Percentiles rank a stretch among this genome's conserved stretches.
These are phyloP conservation scores for Hyperopisus bebe DNA, from an alignment of 2,113 vertebrate genomes.

Conservation along the genomic window DNA sequence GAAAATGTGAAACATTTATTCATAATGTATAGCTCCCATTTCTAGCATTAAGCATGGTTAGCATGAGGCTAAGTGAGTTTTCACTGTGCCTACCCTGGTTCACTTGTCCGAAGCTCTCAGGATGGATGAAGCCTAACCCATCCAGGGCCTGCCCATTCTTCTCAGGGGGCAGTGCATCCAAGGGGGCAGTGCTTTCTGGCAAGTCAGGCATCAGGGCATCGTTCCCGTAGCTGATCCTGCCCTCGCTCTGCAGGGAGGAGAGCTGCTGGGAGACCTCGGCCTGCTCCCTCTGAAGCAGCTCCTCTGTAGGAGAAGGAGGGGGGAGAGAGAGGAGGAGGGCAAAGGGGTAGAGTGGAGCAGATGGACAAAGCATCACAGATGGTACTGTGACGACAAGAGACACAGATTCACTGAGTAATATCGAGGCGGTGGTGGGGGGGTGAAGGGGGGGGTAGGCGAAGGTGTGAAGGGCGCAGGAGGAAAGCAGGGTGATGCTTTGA, in stretches of 20 bases:
- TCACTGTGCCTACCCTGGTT: slow-evolving; percentile 73
- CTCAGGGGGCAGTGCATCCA: slow-evolving; percentile 76
- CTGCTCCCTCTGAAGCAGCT: slow-evolving; percentile 90
- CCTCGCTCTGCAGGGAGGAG: slow-evolving; percentile 87
- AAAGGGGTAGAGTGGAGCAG: slow-evolving; percentile 35
- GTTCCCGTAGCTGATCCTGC: slow-evolving; percentile 91
- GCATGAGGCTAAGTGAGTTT: neutral
- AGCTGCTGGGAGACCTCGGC: slow-evolving; percentile 89
- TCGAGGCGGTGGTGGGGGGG: neutral
- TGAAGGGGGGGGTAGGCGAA: neutral
- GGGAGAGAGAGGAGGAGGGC: neutral
- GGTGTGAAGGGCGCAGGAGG: neutral
- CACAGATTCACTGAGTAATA: slow-evolving; percentile 41
- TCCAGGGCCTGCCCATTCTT: slow-evolving; percentile 77
- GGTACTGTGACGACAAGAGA: slow-evolving; percentile 50
- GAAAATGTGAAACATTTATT: slow-evolving; percentile 18
- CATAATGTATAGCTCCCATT: neutral
- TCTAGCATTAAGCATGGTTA: neutral
- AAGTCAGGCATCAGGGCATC: slow-evolving; percentile 92
- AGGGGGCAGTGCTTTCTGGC: slow-evolving; percentile 68
- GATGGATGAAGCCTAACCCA: slow-evolving; percentile 83
- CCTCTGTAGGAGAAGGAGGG: slow-evolving; percentile 57
- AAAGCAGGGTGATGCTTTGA: neutral
- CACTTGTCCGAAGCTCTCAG: slow-evolving; percentile 87
- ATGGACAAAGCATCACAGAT: slow-evolving; percentile 51